These are phyloP conservation scores for Lithophane semibrunnea DNA, from an alignment of 2,888 invertebrate species.

Conservation along the genomic window DNA sequence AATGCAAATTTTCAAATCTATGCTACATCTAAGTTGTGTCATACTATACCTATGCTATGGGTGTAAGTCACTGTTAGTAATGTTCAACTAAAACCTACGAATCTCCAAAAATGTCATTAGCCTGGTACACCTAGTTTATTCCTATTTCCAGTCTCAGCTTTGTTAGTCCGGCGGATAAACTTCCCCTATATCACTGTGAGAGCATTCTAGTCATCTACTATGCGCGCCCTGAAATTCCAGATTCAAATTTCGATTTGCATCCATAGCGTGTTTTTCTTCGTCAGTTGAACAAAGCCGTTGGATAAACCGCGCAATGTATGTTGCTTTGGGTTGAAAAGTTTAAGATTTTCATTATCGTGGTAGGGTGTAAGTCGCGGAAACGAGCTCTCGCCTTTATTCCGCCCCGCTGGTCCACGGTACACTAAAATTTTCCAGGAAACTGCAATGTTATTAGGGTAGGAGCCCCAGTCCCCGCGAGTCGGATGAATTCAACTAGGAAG, in stretches of 20 bases:
- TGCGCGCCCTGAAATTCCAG: not conserved
- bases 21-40: too few species aligned
- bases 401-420: constrained; percentile 74
- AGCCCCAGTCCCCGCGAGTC: constrained; percentile 72
- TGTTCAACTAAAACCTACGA: constrained; percentile 25
- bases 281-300: not conserved
- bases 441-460: constrained; percentile 82
- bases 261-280: constrained; percentile 31
- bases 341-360: constrained; percentile 13
- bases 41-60: not conserved
- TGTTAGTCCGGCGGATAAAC: constrained; percentile 67
- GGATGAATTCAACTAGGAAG: constrained; percentile 88
- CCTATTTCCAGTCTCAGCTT: constrained; percentile 62
- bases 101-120: constrained; percentile 52
- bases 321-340: not conserved
- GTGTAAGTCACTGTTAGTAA: not conserved
- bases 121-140: constrained; percentile 40
- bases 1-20: too few species aligned
- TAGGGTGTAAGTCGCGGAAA: constrained; percentile 55
- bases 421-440: constrained; percentile 83
- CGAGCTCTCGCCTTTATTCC: constrained; percentile 69
- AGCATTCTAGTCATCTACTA: constrained; percentile 54
- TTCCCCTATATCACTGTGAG: constrained; percentile 64
- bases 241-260: constrained; percentile 7
- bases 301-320: constrained; percentile 40